These are phyloP conservation scores for Papilio polytes DNA, from an alignment of 1,140 invertebrate species.

Conservation along the genomic window DNA sequence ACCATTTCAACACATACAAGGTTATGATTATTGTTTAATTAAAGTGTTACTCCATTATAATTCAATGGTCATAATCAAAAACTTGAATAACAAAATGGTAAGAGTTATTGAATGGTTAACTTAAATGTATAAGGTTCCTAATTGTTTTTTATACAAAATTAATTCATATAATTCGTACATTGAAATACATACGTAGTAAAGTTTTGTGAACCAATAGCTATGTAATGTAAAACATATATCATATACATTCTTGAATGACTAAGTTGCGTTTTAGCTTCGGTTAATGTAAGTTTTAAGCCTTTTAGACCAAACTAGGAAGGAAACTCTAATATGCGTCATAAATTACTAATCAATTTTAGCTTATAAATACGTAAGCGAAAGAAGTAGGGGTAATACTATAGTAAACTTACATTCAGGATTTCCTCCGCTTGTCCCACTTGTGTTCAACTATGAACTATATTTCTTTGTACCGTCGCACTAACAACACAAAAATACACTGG, in stretches of 20 bases:
- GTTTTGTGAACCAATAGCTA: neutral
- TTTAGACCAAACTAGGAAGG: neutral
- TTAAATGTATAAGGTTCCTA: too few relatives aligned
- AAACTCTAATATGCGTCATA: neutral
- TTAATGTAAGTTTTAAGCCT: neutral
- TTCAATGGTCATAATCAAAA: too few relatives aligned
- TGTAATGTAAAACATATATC: neutral
- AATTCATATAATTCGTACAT: neutral
- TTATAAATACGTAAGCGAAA: neutral
- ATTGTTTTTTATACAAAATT: too few relatives aligned
- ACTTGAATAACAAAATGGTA: too few relatives aligned
- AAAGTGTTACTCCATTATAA: neutral
- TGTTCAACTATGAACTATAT: neutral
- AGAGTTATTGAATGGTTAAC: neutral
- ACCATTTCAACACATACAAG: neutral
- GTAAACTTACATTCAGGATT: slow-evolving; percentile 11
- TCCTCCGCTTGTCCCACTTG: neutral
- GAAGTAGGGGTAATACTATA: neutral
- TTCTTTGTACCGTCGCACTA: slow-evolving; percentile 4
- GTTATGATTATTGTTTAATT: neutral
- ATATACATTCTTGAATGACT: neutral
- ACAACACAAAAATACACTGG: slow-evolving; percentile 21
- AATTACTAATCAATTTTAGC: neutral
- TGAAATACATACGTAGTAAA: neutral
- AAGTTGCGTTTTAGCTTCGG: neutral